These are phyloP conservation scores for Crioceris asparagi DNA, from an alignment of 2,888 invertebrate species.

Conservation along the genomic window DNA sequence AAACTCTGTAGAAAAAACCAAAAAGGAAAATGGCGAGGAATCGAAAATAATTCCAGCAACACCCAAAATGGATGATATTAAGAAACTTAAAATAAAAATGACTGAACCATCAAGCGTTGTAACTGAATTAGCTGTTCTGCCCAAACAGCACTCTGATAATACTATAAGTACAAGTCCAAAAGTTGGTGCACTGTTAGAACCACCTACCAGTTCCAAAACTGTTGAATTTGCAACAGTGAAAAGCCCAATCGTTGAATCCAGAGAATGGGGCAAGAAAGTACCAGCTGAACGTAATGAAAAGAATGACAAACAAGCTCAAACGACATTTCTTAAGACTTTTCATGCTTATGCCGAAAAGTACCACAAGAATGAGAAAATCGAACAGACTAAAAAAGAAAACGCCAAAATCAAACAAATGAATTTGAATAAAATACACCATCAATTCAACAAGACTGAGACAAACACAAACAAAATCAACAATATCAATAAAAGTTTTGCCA, in stretches of 20 bases:
- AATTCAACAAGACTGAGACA: conserved; percentile 14
- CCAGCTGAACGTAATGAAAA: conserved; percentile 25
- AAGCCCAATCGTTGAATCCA: conserved; percentile 15
- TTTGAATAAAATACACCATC: conserved; percentile 4
- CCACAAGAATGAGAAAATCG: conserved; percentile 19
- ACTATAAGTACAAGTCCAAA: conserved; percentile 14
- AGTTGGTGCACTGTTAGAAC: conserved; percentile 14
- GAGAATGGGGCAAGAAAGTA: conserved; percentile 18
- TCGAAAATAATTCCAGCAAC: conserved; percentile 3
- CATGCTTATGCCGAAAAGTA: conserved; percentile 28
- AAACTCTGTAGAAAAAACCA: conserved; percentile 7
- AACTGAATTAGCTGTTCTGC: conserved; percentile 16
- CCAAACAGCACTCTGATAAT: conserved; percentile 13
- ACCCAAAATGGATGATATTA: conserved; percentile 13
- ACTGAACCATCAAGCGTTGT: conserved; percentile 15
- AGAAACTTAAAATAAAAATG: conserved; percentile 19
- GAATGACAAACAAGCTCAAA: conserved; percentile 27
- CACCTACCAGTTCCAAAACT: conserved; percentile 11
- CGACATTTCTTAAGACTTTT: conserved; percentile 32
- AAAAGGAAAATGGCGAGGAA: conserved; percentile 5
- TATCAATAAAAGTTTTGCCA: conserved; percentile 21
- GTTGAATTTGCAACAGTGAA: conserved; percentile 12
- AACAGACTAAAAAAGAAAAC: conserved; percentile 18
- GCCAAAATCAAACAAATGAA: conserved; percentile 11
- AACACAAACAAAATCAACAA: conserved; percentile 18